Evolutionary conservation across 2,113 vertebrate species (phyloP).

Genomic region (Pollimyrus isidori): DNA sequence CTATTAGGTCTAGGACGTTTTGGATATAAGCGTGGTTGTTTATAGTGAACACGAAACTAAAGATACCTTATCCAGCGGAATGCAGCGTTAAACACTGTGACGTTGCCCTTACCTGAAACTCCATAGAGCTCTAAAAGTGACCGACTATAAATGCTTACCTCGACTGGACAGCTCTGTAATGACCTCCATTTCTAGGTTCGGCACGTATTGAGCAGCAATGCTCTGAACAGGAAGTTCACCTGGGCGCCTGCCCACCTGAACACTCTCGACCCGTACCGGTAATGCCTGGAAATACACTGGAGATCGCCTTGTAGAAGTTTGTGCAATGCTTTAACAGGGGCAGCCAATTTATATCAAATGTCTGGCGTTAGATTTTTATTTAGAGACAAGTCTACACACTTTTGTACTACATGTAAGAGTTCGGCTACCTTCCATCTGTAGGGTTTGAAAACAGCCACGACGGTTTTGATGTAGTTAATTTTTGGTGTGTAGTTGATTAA

Average conservation of each 20-base stretch:
- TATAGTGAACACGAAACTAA: neutral
- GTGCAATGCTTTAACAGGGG: neutral
- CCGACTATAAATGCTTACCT: constrained; percentile 35
- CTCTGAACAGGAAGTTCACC: constrained; percentile 31
- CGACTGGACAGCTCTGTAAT: constrained; percentile 35
- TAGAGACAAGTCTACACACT: neutral
- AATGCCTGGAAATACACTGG: neutral
- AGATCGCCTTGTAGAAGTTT: neutral
- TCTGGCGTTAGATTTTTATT: neutral
- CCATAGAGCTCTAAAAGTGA: neutral
- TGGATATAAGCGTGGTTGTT: neutral
- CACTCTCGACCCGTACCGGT: neutral
- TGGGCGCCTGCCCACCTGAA: neutral
- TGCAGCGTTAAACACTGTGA: neutral
- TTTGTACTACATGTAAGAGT: neutral
- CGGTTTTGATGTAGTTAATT: neutral
- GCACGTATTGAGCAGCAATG: neutral
- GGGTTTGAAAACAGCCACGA: neutral
- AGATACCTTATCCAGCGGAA: neutral
- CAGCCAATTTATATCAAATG: neutral
- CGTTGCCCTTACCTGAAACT: neutral
- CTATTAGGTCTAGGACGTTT: neutral
- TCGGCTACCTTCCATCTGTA: neutral
- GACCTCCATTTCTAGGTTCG: constrained; percentile 32
- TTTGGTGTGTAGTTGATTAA: neutral